Conservation (phyloP, 2,888 invertebrate genomes). For the Sesia apiformis region DNA sequence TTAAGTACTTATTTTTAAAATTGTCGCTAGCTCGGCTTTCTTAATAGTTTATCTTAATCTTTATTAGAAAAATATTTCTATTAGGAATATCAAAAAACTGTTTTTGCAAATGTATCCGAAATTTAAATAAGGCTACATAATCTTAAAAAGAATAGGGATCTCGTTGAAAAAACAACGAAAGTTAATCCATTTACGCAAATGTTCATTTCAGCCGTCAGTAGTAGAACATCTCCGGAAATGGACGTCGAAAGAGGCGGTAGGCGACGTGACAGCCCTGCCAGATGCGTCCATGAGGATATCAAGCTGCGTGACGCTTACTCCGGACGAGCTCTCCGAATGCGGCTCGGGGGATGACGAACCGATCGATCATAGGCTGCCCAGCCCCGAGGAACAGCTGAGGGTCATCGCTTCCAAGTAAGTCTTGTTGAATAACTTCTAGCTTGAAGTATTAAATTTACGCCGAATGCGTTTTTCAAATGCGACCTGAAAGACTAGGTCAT, state of each 20-base stretch:
- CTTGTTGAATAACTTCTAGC: neutral
- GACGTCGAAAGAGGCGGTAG: constrained; percentile 88
- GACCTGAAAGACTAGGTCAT: too few relatives aligned
- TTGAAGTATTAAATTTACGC: too few relatives aligned
- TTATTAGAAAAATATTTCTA: neutral
- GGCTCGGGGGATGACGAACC: constrained; percentile 79
- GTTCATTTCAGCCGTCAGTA: constrained; percentile 80
- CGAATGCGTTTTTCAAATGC: too few relatives aligned
- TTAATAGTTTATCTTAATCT: neutral
- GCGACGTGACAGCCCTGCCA: constrained; percentile 86
- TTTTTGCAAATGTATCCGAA: neutral
- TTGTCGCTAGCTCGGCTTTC: neutral
- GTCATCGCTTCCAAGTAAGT: constrained; percentile 87
- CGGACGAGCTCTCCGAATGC: constrained; percentile 68
- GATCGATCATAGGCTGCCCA: constrained; percentile 89
- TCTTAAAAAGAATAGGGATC: too few relatives aligned
- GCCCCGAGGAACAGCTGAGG: constrained; percentile 90
- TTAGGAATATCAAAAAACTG: too few relatives aligned
- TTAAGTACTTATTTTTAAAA: too few relatives aligned
- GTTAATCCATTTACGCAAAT: too few relatives aligned
- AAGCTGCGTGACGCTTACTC: constrained; percentile 60
- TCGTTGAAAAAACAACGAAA: too few relatives aligned
- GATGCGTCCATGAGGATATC: constrained; percentile 84
- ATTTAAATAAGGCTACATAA: too few relatives aligned
- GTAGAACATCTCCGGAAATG: constrained; percentile 87